Conservation (phyloP, 92 coral and sea anemone genomes). For the Bergia sp. region DNA sequence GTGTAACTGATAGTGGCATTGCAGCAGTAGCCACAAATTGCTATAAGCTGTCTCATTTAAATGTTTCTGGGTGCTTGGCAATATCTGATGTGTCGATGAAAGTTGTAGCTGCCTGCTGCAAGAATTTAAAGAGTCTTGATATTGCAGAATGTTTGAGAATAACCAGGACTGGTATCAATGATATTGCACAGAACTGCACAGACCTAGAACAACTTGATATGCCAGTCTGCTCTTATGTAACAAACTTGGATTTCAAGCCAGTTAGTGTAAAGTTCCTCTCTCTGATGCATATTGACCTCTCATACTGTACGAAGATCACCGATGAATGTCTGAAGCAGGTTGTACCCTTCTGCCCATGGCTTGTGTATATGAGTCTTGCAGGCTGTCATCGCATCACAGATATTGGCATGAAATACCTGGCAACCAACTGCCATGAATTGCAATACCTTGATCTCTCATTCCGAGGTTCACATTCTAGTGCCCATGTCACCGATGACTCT, state of each 20-base stretch:
- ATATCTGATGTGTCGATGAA: slow-evolving; percentile 77
- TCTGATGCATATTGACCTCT: slow-evolving; percentile 62
- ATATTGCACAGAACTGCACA: slow-evolving; percentile 71
- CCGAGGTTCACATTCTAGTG: slow-evolving; percentile 78
- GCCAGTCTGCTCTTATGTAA: slow-evolving; percentile 82
- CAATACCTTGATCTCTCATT: slow-evolving; percentile 76
- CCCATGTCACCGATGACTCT: slow-evolving; percentile 70
- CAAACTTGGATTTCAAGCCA: slow-evolving; percentile 65
- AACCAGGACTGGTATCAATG: slow-evolving; percentile 69
- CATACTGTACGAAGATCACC: slow-evolving; percentile 78
- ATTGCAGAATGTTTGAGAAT: slow-evolving; percentile 79
- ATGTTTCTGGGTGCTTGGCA: slow-evolving; percentile 83
- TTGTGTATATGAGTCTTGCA: slow-evolving; percentile 70
- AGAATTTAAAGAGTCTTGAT: slow-evolving; percentile 58
- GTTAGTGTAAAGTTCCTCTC: slow-evolving; percentile 31
- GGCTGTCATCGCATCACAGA: slow-evolving; percentile 84
- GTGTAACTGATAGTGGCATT: slow-evolving; percentile 80
- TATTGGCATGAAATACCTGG: slow-evolving; percentile 66
- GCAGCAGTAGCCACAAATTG: slow-evolving; percentile 76
- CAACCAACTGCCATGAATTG: slow-evolving; percentile 52
- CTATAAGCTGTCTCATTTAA: slow-evolving; percentile 54
- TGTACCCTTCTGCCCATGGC: slow-evolving; percentile 54
- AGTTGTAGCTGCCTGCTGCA: slow-evolving; percentile 69
- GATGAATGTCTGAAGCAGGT: slow-evolving; percentile 71
- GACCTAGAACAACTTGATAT: slow-evolving; percentile 66